These are phyloP conservation scores for Calyptomena viridis DNA, from an alignment of 2,113 vertebrate species.

Conservation along the genomic window DNA sequence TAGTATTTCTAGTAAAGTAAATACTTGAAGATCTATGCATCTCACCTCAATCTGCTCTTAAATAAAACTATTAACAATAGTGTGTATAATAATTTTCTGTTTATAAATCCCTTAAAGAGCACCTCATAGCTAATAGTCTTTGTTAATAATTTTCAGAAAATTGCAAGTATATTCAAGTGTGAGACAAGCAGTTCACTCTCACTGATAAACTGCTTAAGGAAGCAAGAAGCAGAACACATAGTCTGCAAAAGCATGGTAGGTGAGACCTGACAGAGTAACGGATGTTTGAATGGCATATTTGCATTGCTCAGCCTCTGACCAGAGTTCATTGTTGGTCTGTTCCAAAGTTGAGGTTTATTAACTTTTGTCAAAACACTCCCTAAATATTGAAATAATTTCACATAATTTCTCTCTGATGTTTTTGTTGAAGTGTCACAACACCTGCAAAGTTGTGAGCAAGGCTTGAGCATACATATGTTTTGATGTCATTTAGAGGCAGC, in stretches of 20 bases:
- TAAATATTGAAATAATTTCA: not conserved
- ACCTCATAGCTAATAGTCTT: not conserved
- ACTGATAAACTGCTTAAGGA: constrained; percentile 18
- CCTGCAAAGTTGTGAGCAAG: not conserved
- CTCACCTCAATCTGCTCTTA: not conserved
- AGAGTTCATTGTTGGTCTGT: not conserved
- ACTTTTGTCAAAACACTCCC: not conserved
- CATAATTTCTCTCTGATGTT: not conserved
- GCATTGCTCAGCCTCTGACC: not conserved
- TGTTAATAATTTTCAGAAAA: constrained; percentile 12
- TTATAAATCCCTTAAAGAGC: not conserved
- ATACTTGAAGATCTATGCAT: not conserved
- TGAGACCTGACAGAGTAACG: not conserved
- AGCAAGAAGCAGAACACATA: not conserved
- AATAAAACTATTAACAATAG: not conserved
- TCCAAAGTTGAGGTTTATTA: not conserved
- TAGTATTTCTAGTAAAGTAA: not conserved
- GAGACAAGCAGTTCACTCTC: not conserved
- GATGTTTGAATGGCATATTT: not conserved
- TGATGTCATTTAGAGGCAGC: not conserved
- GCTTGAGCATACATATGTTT: not conserved
- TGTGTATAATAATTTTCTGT: not conserved
- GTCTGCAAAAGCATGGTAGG: not conserved
- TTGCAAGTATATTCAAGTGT: constrained; percentile 18
- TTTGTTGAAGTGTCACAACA: not conserved